Evolutionary conservation across 2,888 invertebrate genomes (phyloP), one percentile per base, ranked within the genome.

Genomic region (Tholera decimalis): DNA sequence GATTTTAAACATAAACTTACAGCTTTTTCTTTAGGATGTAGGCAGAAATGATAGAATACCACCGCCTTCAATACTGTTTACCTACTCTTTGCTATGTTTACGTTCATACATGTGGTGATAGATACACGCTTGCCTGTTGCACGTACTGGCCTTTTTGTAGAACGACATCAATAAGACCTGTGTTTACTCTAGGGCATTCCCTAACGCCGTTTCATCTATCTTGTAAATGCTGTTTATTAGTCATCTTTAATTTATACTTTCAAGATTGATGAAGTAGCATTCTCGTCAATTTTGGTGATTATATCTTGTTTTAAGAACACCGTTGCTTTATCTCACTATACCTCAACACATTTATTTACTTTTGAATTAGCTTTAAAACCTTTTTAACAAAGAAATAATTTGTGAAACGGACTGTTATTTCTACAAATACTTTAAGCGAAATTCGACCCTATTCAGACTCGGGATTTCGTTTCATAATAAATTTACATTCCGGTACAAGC

Each of bases 391-490:
- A 18, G 35, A 33, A 11, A 20, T 7, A 57, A 15, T n/a, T 39
- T 30, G 15, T 33, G 18, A 18, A 1, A 41, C 3, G 4, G 20
- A 35, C 22, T 46, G 8, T n/a, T 7, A 15, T 46, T 59, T 26
- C 30, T 37, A 9, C 0, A 7, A 22, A 56, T 28, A 3, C 3
- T 30, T 11, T 9, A 26, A 58, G 18, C 18, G 33, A 71, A 47
- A 49, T 61, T 65, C 33, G 13, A 47, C 39, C 60, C 4, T 6
- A 9, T 63, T 51, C 15, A 33, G 33, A 51, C 44, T 39, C 18
- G 3, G 33, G 22, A 39, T 68, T 39, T 73, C 51, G 39, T n/a
- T 73, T 66, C 37, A 8, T 26, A 56, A 73, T 61, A 65, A 75
- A 73, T 55, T 43, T 58, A 66, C 43, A 46, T 65, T 33, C 46